Evolutionary conservation across 2,113 vertebrate genomes (phyloP).

Genomic region (Mobula birostris): DNA sequence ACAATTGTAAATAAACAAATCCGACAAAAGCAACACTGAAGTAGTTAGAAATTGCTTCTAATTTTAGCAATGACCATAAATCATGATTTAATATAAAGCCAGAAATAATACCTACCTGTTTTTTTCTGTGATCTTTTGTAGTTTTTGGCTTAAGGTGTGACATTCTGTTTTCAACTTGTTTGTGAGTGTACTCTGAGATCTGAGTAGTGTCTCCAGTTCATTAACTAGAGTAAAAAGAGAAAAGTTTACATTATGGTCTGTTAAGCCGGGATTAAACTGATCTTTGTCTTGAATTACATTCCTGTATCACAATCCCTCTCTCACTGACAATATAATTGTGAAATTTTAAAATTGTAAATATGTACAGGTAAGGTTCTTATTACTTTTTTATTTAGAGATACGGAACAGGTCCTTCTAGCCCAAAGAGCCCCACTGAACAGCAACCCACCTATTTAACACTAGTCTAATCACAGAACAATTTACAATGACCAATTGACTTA

Average conservation of each 20-base stretch:
- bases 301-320: slow-evolving; percentile 34
- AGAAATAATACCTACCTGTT: slow-evolving; percentile 61
- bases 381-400: no score
- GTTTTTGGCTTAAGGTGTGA: slow-evolving; percentile 59
- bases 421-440: no score
- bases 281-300: background rate
- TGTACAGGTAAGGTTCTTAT: background rate
- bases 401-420: no score
- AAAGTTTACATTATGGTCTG: slow-evolving; percentile 6
- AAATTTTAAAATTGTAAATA: slow-evolving; percentile 38
- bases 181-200: slow-evolving; percentile 77
- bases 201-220: slow-evolving; percentile 71
- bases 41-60: background rate
- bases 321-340: slow-evolving; percentile 42
- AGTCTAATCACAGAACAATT: no score
- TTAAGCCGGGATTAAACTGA: background rate
- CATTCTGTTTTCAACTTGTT: slow-evolving; percentile 79
- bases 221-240: slow-evolving; percentile 61
- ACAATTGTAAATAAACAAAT: background rate
- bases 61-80: background rate
- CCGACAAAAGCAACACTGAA: background rate
- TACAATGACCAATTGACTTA: no score
- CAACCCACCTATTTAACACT: no score
- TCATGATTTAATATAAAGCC: background rate
- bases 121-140: slow-evolving; percentile 68